phyloP scores from a whole-genome alignment of 2,888 invertebrate genomes.

The Metellina segmentata region DNA sequence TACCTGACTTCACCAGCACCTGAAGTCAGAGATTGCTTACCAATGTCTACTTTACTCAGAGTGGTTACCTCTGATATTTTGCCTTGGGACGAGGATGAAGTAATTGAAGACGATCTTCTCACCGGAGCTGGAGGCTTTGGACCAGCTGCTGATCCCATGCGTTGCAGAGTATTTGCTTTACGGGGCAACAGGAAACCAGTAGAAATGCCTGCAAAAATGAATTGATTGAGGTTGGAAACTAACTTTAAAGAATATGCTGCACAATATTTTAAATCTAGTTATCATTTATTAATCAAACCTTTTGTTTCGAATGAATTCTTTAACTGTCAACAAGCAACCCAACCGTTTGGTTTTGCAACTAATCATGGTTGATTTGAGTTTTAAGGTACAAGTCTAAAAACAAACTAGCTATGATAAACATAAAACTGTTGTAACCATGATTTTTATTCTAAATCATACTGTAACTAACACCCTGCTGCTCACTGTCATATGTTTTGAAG shows the following conservation, averaged over 20 bases:
- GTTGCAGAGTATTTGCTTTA: constrained; percentile 71
- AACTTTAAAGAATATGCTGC: not conserved
- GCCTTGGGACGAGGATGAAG: constrained; percentile 41
- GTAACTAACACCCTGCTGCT: no score
- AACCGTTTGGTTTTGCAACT: no score
- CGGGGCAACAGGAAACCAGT: constrained; percentile 60
- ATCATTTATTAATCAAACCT: no score
- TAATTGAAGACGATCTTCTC: constrained; percentile 86
- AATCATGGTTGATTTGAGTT: no score
- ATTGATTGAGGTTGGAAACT: not conserved
- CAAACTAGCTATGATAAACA: no score
- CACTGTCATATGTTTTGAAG: no score
- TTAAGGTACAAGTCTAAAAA: no score
- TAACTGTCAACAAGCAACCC: no score
- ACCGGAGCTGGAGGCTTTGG: constrained; percentile 90
- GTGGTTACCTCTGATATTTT: constrained; percentile 26
- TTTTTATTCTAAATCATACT: no score
- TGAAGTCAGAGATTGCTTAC: constrained; percentile 42
- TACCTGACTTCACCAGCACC: constrained; percentile 73
- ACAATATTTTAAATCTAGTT: not conserved
- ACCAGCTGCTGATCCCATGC: constrained; percentile 64
- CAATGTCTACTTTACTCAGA: not conserved
- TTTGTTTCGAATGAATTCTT: no score
- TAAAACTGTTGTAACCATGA: no score
- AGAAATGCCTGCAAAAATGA: constrained; percentile 41